Evolutionary conservation across 2,888 invertebrate species (phyloP), one percentile per base, ranked within the genome.

Genomic region (Pantelozetes paolii): DNA sequence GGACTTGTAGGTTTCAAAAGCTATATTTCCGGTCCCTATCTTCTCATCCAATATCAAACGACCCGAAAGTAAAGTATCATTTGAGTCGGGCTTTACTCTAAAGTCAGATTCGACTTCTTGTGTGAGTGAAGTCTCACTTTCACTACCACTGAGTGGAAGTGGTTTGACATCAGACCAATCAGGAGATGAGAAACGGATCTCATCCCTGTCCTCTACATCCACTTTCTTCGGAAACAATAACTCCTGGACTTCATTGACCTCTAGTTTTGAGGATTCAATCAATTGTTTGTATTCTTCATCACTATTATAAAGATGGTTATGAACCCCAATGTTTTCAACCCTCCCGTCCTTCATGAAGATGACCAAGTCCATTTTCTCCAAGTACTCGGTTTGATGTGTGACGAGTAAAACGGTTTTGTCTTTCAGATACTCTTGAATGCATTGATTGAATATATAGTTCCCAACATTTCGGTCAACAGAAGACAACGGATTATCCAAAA

Each of bases 341-440:
- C 81, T 83, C 1, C 92, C 92, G 77, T 87, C 85, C 18, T 87
- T 86, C 85, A 94, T 83, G 30, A 89, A 83, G 57, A 90, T 79
- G 45, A 90, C 86, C 79, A 85, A 84, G 83, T 91, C 87, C 42
- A 36, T 70, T 13, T 23, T 23, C 18, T 62, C 71, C n/a, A 73
- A 20, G 26, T 26, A 32, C 18, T 73, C 36, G n/a, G 15, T 36
- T 74, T 82, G 80, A 76, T 82, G 81, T 0, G 83, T 82, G 3
- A 83, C 82, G 73, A 84, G 78, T 6, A 84, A 73, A 36, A 83
- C 80, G 0, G 83, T 82, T 77, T 83, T 83, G 20, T 80, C 81
- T 42, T 78, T 77, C 18, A 84, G 77, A n/a, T 79, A 77, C 15
- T 80, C 81, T 73, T 79, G 79, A 32, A 84, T 80, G 30, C 81